Evolutionary conservation across 2,888 invertebrate species (phyloP).

Genomic region (Anoncus sp.): DNA sequence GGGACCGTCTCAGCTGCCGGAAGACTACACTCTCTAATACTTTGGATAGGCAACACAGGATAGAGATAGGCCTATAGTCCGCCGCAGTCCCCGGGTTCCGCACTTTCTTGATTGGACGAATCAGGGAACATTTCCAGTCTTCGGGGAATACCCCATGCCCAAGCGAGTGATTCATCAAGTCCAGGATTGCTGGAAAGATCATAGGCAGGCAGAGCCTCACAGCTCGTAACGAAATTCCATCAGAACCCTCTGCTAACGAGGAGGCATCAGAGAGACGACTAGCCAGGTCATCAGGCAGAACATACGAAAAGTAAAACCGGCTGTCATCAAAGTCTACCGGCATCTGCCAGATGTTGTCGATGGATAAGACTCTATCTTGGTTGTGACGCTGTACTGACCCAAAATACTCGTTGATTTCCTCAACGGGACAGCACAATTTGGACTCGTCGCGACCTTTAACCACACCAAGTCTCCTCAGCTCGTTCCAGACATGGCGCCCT

Average conservation of each 20-base stretch:
- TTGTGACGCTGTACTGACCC: no score
- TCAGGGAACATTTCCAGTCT: background rate
- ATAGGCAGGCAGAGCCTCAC: background rate
- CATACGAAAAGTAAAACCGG: background rate
- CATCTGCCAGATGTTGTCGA: no score
- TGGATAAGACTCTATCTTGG: no score
- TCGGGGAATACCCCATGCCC: background rate
- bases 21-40: background rate
- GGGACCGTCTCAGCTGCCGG: background rate
- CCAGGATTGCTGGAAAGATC: background rate
- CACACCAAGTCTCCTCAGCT: no score
- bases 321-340: background rate
- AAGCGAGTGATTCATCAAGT: background rate
- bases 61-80: slow-evolving; percentile 8
- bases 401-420: no score
- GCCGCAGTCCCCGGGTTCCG: background rate
- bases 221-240: background rate
- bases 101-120: slow-evolving; percentile 5
- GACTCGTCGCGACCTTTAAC: no score
- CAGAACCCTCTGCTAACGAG: background rate
- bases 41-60: slow-evolving; percentile 1
- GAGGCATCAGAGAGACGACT: background rate
- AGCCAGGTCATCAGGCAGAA: background rate
- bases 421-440: no score
- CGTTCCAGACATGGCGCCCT: no score